Evolutionary conservation across 1,140 invertebrate genomes (phyloP), one percentile per base, ranked within the genome.

Genomic region (Melitaea cinxia): DNA sequence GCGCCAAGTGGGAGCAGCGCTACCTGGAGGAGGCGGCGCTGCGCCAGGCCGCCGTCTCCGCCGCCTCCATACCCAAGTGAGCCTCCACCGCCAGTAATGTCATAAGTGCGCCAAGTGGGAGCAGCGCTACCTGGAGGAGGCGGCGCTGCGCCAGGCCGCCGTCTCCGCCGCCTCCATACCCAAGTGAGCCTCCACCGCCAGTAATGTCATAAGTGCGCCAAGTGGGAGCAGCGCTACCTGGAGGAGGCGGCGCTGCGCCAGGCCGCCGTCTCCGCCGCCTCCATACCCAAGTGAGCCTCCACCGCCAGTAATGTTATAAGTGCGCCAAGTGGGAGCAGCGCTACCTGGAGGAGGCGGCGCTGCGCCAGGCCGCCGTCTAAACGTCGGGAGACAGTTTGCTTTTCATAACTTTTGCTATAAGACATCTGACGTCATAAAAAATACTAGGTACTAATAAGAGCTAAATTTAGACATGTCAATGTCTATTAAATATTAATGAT

Each of bases 21-120:
- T 97, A 96, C 88, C 89, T 97, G 6, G 96, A 97, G 85, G 96
- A 97, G 86, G 96, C 94, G 70, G 95, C 96, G 28, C 86, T 97
- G 58, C 91, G 96, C 42, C 96, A 97, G 88, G 95, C 96, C 35
- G 96, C 95, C 21, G 96, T 97, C 42, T 96, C 96, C 82, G 95
- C 95, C 56, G 96, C 96, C 39, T 95, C 95, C 82, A 94, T 96
- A 85, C 95, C 95, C 67, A 96, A 96, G 95, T 96, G 63, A 53
- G 59, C 66, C 0, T n/a, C n/a, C n/a, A n/a, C n/a, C n/a, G n/a
- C n/a, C n/a, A n/a, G n/a, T n/a, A n/a, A n/a, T n/a, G n/a, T n/a
- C n/a, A n/a, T n/a, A n/a, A 97, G 77, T 95, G 95, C 60, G 93
- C 95, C 47, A 96, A 96, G 88, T 97, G 96, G 95, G 96, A 97